phyloP scores from a whole-genome alignment of 1,140 invertebrate species.

The Macrocentrus cingulum region DNA sequence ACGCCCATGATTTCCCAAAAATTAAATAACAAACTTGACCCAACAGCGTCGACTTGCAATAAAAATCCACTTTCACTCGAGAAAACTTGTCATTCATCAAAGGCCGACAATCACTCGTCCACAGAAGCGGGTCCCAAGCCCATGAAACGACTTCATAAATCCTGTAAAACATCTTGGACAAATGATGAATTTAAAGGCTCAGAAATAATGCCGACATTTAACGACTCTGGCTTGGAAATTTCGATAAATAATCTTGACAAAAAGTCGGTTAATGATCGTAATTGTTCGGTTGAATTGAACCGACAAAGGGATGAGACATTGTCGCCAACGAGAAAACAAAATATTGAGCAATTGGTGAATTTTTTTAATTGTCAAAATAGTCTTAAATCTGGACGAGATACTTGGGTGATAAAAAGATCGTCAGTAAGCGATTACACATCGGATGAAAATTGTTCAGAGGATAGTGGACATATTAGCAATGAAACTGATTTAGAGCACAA shows the following conservation, averaged over 20 bases:
- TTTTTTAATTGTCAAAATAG: constrained; percentile 57
- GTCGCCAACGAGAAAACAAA: constrained; percentile 25
- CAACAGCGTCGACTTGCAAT: not conserved
- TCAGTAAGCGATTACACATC: constrained; percentile 46
- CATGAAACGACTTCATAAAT: too few species aligned
- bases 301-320: not conserved
- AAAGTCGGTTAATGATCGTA: not conserved
- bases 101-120: too few species aligned
- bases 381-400: constrained; percentile 32
- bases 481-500: constrained; percentile 62
- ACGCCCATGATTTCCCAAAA: constrained; percentile 28
- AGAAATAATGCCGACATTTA: too few species aligned
- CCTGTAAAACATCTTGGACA: too few species aligned
- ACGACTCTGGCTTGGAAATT: too few species aligned
- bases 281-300: constrained; percentile 21
- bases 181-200: too few species aligned
- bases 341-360: constrained; percentile 54
- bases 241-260: too few species aligned
- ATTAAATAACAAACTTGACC: constrained; percentile 41
- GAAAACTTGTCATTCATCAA: constrained; percentile 31
- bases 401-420: constrained; percentile 34
- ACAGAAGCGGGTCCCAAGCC: too few species aligned
- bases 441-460: constrained; percentile 66
- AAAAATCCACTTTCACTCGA: constrained; percentile 24
- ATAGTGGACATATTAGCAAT: constrained; percentile 77